Percentiles rank a stretch among this genome's conserved stretches.
Evolutionary conservation across 1,140 invertebrate species (phyloP).

Genomic region (Drosophila azteca): DNA sequence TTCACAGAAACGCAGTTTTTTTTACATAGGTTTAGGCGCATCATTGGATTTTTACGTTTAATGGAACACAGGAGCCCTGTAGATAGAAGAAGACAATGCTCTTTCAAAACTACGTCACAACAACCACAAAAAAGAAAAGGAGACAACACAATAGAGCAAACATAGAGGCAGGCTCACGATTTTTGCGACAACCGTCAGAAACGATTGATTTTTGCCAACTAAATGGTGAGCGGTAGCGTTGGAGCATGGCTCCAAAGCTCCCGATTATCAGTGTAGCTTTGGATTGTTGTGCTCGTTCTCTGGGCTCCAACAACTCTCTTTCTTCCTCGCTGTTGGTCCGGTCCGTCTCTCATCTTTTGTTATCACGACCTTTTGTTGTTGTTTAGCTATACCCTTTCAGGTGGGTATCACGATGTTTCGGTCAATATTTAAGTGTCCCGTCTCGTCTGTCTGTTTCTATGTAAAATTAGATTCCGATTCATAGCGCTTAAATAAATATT

Average conservation of each 20-base stretch:
- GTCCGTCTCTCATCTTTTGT: constrained; percentile 43
- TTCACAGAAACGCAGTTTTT: too few relatives aligned
- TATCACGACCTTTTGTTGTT: constrained; percentile 57
- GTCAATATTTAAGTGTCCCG: too few relatives aligned
- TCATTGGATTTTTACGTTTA: too few relatives aligned
- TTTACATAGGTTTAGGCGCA: too few relatives aligned
- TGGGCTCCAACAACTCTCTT: constrained; percentile 10
- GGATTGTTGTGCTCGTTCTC: constrained; percentile 31
- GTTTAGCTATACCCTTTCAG: background rate
- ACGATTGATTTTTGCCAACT: constrained; percentile 77
- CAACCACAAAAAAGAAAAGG: constrained; percentile 21
- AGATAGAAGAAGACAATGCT: too few relatives aligned
- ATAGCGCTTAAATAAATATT: too few relatives aligned
- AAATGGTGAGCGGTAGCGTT: constrained; percentile 54
- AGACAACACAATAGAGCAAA: constrained; percentile 13
- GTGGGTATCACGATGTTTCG: too few relatives aligned
- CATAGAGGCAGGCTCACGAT: constrained; percentile 56
- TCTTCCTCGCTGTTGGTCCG: constrained; percentile 14
- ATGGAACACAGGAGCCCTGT: too few relatives aligned
- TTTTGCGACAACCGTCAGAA: constrained; percentile 47
- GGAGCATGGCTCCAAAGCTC: constrained; percentile 43
- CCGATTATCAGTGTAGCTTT: constrained; percentile 72
- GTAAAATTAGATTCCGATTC: too few relatives aligned
- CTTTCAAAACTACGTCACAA: constrained; percentile 45
- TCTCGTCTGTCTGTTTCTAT: too few relatives aligned